Percentiles rank a stretch among this genome's conserved stretches.
phyloP scores from a whole-genome alignment of 1,140 invertebrate species.

The Drosophila melanogaster region DNA sequence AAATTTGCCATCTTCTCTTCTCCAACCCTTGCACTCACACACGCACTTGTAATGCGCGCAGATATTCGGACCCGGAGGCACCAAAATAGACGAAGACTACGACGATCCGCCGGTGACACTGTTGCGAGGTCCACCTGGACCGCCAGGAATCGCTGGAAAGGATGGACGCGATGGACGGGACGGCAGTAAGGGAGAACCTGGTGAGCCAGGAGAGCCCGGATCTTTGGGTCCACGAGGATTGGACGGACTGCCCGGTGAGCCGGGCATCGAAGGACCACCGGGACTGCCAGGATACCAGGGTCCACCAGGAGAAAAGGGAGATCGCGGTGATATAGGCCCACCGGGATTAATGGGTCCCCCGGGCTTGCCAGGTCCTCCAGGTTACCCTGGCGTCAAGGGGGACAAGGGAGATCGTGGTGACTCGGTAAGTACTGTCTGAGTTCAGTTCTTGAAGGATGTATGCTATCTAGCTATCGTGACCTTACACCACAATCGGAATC shows the following conservation, averaged over 20 bases:
- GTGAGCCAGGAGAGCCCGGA: conserved; percentile 95
- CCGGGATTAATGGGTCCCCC: conserved; percentile 92
- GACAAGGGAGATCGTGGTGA: conserved; percentile 97
- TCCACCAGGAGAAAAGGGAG: conserved; percentile 94
- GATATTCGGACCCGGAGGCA: conserved; percentile 83
- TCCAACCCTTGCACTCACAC: conserved; percentile 22
- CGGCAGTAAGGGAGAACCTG: conserved; percentile 86
- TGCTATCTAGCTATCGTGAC: too few relatives aligned
- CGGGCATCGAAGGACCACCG: conserved; percentile 84
- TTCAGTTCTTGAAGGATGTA: too few relatives aligned
- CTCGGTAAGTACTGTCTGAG: conserved; percentile 89
- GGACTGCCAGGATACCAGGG: conserved; percentile 92
- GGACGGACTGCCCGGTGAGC: conserved; percentile 82
- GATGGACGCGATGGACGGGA: conserved; percentile 87
- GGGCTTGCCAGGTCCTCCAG: conserved; percentile 89
- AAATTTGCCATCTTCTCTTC: conserved; percentile 56
- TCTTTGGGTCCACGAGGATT: conserved; percentile 88
- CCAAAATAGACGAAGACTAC: conserved; percentile 81
- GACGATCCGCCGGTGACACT: conserved; percentile 82
- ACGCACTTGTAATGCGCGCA: conserved; percentile 35
- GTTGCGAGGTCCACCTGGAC: conserved; percentile 86
- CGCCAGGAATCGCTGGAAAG: conserved; percentile 87
- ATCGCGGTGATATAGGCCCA: conserved; percentile 95
- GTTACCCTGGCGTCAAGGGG: conserved; percentile 94
- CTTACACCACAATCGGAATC: background rate